Percentiles rank a stretch among this genome's conserved stretches.
Evolutionary conservation across 1,140 invertebrate species (phyloP).

Genomic region (Heliconius nattereri): DNA sequence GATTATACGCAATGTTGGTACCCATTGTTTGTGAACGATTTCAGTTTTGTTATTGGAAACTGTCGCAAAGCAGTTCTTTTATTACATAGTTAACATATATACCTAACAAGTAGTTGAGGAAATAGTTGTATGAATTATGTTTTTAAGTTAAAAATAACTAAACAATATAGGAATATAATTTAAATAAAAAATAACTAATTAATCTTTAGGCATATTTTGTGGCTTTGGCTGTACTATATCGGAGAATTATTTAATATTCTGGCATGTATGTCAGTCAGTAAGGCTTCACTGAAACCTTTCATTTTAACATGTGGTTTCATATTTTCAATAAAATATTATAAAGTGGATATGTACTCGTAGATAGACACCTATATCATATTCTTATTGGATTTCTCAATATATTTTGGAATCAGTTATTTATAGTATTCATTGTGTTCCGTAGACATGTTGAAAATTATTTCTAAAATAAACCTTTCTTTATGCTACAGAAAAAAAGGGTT

Average conservation of each 20-base stretch:
- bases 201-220: background rate
- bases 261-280: conserved; percentile 21
- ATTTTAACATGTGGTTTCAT: conserved; percentile 23
- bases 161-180: background rate
- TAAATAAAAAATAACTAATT: background rate
- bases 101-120: background rate
- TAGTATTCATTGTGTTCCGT: background rate
- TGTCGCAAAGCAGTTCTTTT: background rate
- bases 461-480: too few species aligned
- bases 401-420: background rate
- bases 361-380: background rate
- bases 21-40: conserved; percentile 37
- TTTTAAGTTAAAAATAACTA: too few species aligned
- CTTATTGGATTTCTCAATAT: background rate
- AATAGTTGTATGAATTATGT: too few species aligned
- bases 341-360: background rate
- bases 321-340: conserved; percentile 21
- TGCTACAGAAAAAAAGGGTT: too few species aligned
- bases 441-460: too few species aligned
- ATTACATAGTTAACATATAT: background rate
- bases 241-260: conserved; percentile 29
- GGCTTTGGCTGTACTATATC: conserved; percentile 1
- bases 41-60: conserved; percentile 27
- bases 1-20: conserved; percentile 28
- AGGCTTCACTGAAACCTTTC: conserved; percentile 30